Evolutionary conservation across 2,113 vertebrate genomes (phyloP), one percentile per base, ranked within the genome.

Genomic region (Prunella himalayana): DNA sequence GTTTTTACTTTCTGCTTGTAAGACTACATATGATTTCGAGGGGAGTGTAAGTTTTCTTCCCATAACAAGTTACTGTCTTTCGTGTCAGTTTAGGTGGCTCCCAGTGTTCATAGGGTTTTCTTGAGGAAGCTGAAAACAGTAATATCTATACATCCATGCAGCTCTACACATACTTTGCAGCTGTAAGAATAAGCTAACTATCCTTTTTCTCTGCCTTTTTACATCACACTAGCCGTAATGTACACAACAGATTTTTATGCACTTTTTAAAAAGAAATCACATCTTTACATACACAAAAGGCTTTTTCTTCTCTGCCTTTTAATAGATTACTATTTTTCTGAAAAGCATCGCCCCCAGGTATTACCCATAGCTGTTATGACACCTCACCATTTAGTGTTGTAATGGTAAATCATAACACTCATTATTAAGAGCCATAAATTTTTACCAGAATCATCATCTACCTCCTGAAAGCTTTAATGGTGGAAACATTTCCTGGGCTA

Each of bases 281-380:
- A 1, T 63, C n/a, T 86, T 78, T 60, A 78, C 4, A 1, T 72
- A 72, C 28, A 80, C n/a, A 84, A 76, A 92, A 77, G 53, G 7
- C 22, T 90, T 96, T 83, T 95, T 83, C 47, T 92, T 89, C 37
- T 59, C 44, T 83, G 89, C 33, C n/a, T 92, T 92, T 57, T n/a
- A 50, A 59, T 73, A 90, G 27, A 65, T 49, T 45, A 39, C 30
- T 82, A 23, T 85, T 82, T 87, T 88, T 77, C 82, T 81, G 50
- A 63, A 80, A 94, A 88, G 17, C 47, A 70, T 3, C 6, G 7
- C 37, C n/a, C 28, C 47, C 28, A 50, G 42, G 28, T 88, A 56
- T 84, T 75, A 53, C 42, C 28, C 18, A 14, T 64, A 80, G 60
- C 44, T 87, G 37, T 64, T 93, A 50, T 30, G 66, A 54, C 50